Percentiles rank a stretch among this genome's conserved stretches.
These are phyloP conservation scores for Morone chrysops DNA, from an alignment of 2,113 vertebrate species.

Conservation along the genomic window DNA sequence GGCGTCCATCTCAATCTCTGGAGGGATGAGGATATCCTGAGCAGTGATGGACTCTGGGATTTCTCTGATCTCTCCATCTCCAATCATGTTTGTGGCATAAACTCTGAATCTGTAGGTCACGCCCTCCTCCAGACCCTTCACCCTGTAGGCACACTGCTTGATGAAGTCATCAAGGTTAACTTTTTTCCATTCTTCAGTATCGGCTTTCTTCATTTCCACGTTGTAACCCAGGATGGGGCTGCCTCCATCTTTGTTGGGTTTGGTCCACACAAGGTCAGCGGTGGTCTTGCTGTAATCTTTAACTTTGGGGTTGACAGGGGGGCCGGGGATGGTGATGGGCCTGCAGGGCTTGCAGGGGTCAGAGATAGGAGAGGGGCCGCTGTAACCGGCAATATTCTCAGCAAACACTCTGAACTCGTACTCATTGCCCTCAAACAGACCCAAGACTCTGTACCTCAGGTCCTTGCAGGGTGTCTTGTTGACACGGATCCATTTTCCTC, in stretches of 20 bases:
- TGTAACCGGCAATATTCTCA: conserved; percentile 95
- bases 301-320: conserved; percentile 96
- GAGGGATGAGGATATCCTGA: conserved; percentile 96
- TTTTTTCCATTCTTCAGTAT: conserved; percentile 89
- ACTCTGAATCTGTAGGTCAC: conserved; percentile 95
- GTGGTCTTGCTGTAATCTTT: conserved; percentile 95
- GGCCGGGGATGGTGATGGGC: conserved; percentile 92
- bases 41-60: conserved; percentile 92
- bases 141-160: conserved; percentile 92
- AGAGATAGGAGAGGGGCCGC: conserved; percentile 94
- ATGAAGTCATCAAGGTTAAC: conserved; percentile 95
- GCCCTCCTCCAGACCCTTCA: conserved; percentile 93
- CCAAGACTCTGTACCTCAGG: conserved; percentile 91
- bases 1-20: conserved; percentile 94
- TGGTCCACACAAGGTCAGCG: conserved; percentile 96
- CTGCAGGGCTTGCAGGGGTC: conserved; percentile 94
- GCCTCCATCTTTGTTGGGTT: conserved; percentile 94
- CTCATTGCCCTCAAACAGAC: conserved; percentile 95
- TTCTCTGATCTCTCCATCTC: conserved; percentile 95
- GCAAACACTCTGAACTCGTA: conserved; percentile 99
- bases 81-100: conserved; percentile 93
- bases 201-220: conserved; percentile 93
- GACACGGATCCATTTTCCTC: conserved; percentile 97
- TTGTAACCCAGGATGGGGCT: conserved; percentile 96
- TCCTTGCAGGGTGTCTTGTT: conserved; percentile 95